Evolutionary conservation across 2,888 invertebrate species (phyloP).

Genomic region (Drosophila antonietae): DNA sequence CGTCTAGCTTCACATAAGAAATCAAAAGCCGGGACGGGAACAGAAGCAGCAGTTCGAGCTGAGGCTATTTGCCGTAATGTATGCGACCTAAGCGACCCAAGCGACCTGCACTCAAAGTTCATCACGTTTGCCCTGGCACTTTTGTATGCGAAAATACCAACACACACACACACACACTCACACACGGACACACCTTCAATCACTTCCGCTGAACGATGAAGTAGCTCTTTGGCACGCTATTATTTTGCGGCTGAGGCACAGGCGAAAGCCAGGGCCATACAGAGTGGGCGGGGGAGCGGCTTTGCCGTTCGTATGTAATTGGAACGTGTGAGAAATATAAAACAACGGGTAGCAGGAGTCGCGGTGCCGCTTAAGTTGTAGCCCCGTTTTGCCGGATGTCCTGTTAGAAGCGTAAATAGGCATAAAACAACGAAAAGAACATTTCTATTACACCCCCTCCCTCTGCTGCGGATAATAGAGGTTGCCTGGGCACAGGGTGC

Average conservation of each 20-base stretch:
- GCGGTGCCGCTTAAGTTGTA: conserved; percentile 63
- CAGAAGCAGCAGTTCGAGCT: conserved; percentile 9
- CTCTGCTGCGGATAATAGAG: neutral
- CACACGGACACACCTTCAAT: conserved; percentile 79
- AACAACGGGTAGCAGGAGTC: conserved; percentile 49
- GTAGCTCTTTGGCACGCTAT: conserved; percentile 84
- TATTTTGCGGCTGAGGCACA: conserved; percentile 68
- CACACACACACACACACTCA: conserved; percentile 39
- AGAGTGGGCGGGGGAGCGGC: neutral
- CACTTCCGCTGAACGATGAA: conserved; percentile 84
- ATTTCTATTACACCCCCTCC: conserved; percentile 72
- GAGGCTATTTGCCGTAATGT: conserved; percentile 35
- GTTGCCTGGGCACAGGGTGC: neutral
- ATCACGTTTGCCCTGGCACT: conserved; percentile 55
- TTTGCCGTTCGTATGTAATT: conserved; percentile 74
- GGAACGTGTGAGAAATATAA: conserved; percentile 84
- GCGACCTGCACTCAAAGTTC: conserved; percentile 79
- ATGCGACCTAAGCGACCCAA: conserved; percentile 59
- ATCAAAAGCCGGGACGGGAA: conserved; percentile 55
- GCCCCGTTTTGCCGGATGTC: conserved; percentile 74
- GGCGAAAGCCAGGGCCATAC: neutral
- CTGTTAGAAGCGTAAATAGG: conserved; percentile 81
- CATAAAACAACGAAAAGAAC: conserved; percentile 80
- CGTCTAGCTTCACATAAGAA: conserved; percentile 61
- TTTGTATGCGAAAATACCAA: conserved; percentile 71